Conservation (phyloP, 2,113 vertebrate species). For the Tricholaema leucomelas region DNA sequence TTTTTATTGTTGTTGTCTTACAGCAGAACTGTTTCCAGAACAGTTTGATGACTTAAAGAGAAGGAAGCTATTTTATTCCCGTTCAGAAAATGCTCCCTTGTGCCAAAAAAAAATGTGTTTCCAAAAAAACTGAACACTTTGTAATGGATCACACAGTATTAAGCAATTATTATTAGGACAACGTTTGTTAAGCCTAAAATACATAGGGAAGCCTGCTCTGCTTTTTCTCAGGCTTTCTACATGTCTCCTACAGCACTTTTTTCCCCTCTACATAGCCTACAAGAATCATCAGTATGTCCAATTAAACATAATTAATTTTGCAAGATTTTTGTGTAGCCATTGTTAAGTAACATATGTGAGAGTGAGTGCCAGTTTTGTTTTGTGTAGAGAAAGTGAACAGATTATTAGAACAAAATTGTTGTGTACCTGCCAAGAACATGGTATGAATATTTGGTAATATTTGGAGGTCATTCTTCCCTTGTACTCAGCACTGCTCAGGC, state of each 20-base stretch:
- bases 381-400: background rate
- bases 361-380: background rate
- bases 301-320: background rate
- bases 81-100: background rate
- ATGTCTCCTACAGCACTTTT: background rate
- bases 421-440: background rate
- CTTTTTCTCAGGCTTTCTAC: background rate
- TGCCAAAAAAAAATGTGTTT: background rate
- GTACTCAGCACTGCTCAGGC: too few species aligned
- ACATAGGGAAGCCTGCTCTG: background rate
- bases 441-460: background rate
- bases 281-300: background rate
- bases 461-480: too few species aligned
- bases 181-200: background rate
- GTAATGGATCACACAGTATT: background rate
- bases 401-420: background rate
- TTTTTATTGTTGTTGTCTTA: background rate
- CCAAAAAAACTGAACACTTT: background rate
- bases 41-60: background rate
- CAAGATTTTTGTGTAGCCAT: background rate
- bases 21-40: background rate
- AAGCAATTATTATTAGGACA: background rate
- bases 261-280: background rate
- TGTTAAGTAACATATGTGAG: background rate
- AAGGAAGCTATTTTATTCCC: background rate